Base-by-base conservation (phyloP, 1,140 invertebrate genomes). In the Hypsibius dujardini region DNA sequence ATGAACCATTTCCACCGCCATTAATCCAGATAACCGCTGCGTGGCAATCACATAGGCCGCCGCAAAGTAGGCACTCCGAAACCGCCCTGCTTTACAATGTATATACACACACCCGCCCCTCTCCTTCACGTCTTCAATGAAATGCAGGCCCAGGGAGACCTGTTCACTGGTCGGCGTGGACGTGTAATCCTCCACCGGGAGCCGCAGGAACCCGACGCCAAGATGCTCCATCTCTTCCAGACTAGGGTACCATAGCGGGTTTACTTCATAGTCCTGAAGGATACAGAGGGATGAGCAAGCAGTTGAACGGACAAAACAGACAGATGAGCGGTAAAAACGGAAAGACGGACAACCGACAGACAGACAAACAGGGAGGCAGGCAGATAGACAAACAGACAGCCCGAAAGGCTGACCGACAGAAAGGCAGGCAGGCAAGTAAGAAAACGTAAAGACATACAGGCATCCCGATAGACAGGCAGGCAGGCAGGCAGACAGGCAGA, bases 181-280 rank as follows among this genome's bases (percentile, higher is more conserved):
- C 12, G 42, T 45, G 62, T 67, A 67, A 42, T 67, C 62, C 45
- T 15, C 12, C 62, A 67, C 62, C 12, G 62, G 62, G 7, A 67
- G 62, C 45, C 42, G 62, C 62, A 67, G 12, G 45, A 15, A 42
- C 62, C 45, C 42, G 12, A 67, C 42, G 45, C 62, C 62, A 3
- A 67, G 12, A 3, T 67, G 3, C 3, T 12, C 62, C 12, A 15
- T 15, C 42, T 67, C 62, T 42, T 67, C 12, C 12, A 42, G 42
- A 12, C 12, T 67, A 3, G 62, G 12, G 45, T 67, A 67, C 62
- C 62, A 67, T 42, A 12, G 62, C 42, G 12, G 62, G 42, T 67
- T 67, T 1, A 95, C 79, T 80, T 98, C 95, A 80, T 93, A 97
- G 77, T 95, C 87, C 82, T 28, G 28, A 28, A 28, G 28, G 28